Evolutionary conservation across 2,797 vertebrate genomes (phyloP), one percentile per base, ranked within the genome.

Genomic region (Paedocypris micromegethes): DNA sequence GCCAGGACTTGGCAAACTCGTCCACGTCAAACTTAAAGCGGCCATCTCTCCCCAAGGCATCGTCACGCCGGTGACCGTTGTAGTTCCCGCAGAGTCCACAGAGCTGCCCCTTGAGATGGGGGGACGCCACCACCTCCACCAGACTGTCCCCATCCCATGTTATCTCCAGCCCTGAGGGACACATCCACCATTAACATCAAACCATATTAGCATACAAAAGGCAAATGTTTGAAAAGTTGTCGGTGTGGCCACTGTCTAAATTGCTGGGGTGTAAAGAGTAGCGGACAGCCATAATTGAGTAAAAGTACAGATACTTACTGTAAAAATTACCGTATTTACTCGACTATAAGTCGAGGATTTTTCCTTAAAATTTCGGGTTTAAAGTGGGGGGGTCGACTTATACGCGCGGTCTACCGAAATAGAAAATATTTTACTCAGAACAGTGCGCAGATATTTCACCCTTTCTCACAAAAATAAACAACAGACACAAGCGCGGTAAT

Each of bases 71-170:
- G 80, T 99, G 95, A 4, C 95, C 94, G 0, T 99, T 99, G 83
- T 99, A 99, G 87, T 99, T 99, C 50, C 97, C 97, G 50, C 97
- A 98, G 1, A 99, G 89, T 46, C 97, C 97, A 23, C 97, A 99
- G 53, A 99, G 92, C 53, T 86, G 94, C 56, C 93, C 93, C 2
- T 93, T 93, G 68, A 99, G 88, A 68, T 96, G 92, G 0, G 95
- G 94, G 0, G 94, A 93, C 0, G 97, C 96, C 65, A 92, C 94
- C 3, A 99, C 93, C 84, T 99, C 97, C 46, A 99, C 95, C 75
- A 99, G 95, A 80, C 97, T 98, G 89, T 99, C 96, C 39, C 97
- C 97, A 54, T 99, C 97, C 97, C 97, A 99, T 0, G 96, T 97
- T 84, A 99, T 95, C 89, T 96, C 95, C 83, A 99, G 83, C 66